Base-by-base conservation (phyloP, 2,888 invertebrate species). In the Flexamia atlantica region DNA sequence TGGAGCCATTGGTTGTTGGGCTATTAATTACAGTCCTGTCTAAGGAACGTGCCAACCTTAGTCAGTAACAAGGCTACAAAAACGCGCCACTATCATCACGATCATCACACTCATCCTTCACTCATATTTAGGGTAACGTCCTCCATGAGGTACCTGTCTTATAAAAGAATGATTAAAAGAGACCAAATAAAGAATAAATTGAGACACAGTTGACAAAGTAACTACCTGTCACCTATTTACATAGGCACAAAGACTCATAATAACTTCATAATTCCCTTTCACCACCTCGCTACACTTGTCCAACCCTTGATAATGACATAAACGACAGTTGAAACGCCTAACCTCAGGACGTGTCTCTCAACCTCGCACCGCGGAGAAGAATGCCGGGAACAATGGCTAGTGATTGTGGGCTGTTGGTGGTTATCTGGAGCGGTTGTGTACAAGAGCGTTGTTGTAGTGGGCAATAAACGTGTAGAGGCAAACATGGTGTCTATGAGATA, bases 401-500 rank as follows among this genome's bases (percentile, higher is more conserved):
- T 76, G 76, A 76, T 46, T 76, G 76, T 76, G 36, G 40, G 40
- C 40, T 36, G 32, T 20, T 20, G 40, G 40, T 32, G 40, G 70
- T 70, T 70, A 70, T 70, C 70, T n/a, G 50, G 10, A 17, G 76
- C 20, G 76, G 76, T 42, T 76, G 76, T 76, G 76, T 76, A 76
- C 76, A 76, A 72, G 42, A 76, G 76, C 20, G 76, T 76, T 76
- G 72, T 72, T 72, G 76, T 50, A 76, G 46, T 23, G 50, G 23
- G 76, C 76, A 76, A 76, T 76, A 76, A 76, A 76, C 4, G 76
- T 40, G 72, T 72, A 32, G 70, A 30, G 40, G 42, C 72, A 72
- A 72, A 72, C 40, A 72, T 32, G 72, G 72, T 72, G 72, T 76
- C 76, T 76, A 42, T 50, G 70, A 28, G 70, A 76, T 76, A 76